These are phyloP conservation scores for Urocynchramus pylzowi DNA, from an alignment of 2,113 vertebrate species.

Conservation along the genomic window DNA sequence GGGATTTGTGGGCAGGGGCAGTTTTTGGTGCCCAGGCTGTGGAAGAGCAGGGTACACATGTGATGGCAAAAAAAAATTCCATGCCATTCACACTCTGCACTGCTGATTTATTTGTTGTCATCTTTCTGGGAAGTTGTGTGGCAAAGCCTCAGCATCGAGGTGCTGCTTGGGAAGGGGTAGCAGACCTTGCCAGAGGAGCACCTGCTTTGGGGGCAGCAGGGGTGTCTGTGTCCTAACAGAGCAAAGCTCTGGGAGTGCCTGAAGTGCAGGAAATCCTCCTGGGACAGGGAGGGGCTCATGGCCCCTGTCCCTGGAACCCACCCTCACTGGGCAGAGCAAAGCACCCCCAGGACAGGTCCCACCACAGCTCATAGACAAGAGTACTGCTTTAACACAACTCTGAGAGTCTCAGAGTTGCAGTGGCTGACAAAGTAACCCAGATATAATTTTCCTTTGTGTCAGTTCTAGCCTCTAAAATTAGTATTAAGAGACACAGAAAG, in stretches of 20 bases:
- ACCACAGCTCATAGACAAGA: rapidly evolving
- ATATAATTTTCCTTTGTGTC: constrained; percentile 67
- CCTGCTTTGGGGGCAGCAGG: rapidly evolving
- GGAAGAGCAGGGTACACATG: rapidly evolving
- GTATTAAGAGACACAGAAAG: constrained; percentile 71
- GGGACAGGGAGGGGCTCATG: background rate
- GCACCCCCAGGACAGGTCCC: background rate
- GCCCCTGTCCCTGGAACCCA: rapidly evolving
- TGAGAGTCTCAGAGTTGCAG: background rate
- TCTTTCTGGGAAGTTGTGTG: background rate
- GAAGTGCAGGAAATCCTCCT: background rate
- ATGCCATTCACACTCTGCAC: rapidly evolving
- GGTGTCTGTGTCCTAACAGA: background rate
- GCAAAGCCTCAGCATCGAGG: rapidly evolving
- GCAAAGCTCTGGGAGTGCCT: background rate
- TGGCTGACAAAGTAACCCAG: constrained; percentile 64
- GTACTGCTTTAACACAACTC: background rate
- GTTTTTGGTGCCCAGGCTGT: background rate
- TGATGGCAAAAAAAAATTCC: background rate
- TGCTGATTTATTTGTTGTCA: background rate
- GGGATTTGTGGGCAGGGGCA: background rate
- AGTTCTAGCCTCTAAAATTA: constrained; percentile 70
- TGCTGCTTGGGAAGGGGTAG: background rate
- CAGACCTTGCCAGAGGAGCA: background rate
- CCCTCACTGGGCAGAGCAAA: rapidly evolving